Evolutionary conservation across 2,797 vertebrate genomes (phyloP).

Genomic region (Falco rusticolus): DNA sequence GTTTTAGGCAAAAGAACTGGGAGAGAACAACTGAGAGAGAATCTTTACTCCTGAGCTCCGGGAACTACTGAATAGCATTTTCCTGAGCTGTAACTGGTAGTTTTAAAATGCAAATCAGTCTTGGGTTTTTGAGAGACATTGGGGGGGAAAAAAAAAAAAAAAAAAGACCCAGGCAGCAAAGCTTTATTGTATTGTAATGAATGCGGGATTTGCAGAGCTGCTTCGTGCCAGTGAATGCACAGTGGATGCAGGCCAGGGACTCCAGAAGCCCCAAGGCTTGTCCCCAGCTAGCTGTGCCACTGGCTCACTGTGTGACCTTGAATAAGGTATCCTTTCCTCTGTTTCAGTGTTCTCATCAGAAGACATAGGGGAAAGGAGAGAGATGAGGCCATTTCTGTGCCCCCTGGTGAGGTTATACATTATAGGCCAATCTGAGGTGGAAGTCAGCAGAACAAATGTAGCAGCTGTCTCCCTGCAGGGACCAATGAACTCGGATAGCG

Average conservation of each 20-base stretch:
- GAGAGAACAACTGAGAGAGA: neutral
- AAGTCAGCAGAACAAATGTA: neutral
- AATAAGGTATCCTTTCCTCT: neutral
- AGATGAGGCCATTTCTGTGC: neutral
- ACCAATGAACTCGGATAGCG: neutral
- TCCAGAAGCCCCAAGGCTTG: neutral
- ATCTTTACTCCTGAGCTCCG: neutral
- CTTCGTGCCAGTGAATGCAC: neutral
- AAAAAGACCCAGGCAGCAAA: slow-evolving; percentile 1
- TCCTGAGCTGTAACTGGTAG: neutral
- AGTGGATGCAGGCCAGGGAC: neutral
- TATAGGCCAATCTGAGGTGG: neutral
- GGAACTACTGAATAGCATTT: slow-evolving; percentile 23
- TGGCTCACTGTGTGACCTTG: neutral
- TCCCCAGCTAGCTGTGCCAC: neutral
- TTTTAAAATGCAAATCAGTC: slow-evolving; percentile 58
- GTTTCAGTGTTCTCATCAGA: neutral
- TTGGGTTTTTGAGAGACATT: slow-evolving; percentile 9
- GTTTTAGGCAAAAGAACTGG: neutral
- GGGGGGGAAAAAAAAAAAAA: neutral
- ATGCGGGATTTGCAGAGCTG: slow-evolving; percentile 9
- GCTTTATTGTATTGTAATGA: slow-evolving; percentile 22
- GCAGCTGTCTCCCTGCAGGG: neutral
- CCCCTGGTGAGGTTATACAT: neutral
- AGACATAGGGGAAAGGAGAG: neutral